Conservation (phyloP, 2,797 vertebrate species). For the Lemur catta region DNA sequence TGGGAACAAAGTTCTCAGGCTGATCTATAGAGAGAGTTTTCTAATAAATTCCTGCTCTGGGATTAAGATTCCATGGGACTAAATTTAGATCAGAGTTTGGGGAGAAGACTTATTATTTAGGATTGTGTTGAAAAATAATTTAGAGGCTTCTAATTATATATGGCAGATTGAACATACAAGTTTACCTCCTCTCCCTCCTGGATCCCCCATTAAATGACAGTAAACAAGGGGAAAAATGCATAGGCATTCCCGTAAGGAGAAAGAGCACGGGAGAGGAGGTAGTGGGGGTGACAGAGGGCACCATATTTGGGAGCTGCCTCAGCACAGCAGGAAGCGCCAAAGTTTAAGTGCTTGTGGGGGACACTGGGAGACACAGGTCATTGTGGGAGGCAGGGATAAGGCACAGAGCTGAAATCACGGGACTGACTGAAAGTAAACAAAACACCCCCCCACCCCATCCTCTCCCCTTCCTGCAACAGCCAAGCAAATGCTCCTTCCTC, state of each 20-base stretch:
- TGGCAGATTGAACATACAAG: neutral
- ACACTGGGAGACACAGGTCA: neutral
- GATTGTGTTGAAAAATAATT: neutral
- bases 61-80: constrained; percentile 30
- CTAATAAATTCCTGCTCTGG: neutral
- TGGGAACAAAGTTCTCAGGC: neutral
- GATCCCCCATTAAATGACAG: neutral
- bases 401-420: neutral
- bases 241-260: neutral
- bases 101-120: neutral
- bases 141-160: neutral
- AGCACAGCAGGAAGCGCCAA: neutral
- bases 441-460: neutral
- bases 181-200: neutral
- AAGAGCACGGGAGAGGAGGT: neutral
- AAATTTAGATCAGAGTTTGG: neutral
- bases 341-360: too few species aligned
- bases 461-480: neutral
- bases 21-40: neutral
- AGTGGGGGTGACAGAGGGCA: neutral
- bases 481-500: neutral
- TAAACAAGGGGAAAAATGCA: neutral
- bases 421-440: neutral
- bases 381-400: neutral
- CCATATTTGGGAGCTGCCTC: neutral